Base-by-base conservation (phyloP, 2,113 vertebrate species). In the Hippolais icterina region DNA sequence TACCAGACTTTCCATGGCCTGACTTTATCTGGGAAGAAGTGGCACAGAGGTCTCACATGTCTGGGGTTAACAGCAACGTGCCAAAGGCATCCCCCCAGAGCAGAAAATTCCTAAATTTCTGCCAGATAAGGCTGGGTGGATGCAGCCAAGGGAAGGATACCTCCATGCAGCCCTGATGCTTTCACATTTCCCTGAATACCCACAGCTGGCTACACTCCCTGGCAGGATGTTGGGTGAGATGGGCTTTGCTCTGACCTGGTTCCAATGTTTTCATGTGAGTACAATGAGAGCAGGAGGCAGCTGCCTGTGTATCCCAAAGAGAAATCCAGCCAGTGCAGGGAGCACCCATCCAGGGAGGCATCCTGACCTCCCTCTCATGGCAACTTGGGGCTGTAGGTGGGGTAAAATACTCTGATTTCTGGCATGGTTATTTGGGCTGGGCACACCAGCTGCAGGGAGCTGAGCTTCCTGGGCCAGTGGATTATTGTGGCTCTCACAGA, bases 21-120 rank as follows among this genome's bases (percentile, higher is more conserved):
- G 61, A 15, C 31, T 83, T 77, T 9, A 9, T 39, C 70, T 0
- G 1, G 35, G 56, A 79, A 84, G 56, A 35, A 64, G 41, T 15
- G 6, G 11, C 3, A 2, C 5, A 1, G 14, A 70, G 39, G 16
- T 60, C 14, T 9, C 1, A 1, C 3, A 1, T 0, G 2, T 31
- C 50, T 39, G 31, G 28, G 10, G 5, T 81, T 84, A 74, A 37
- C 22, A 83, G 19, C n/a, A 25, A 44, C 11, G 12, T 64, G 57
- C 15, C 2, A 2, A 68, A 60, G 4, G 17, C 20, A 23, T 35
- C 25, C 13, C 13, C 27, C 37, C 63, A 57, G 46, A 54, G 50
- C 37, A 89, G 71, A 65, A 74, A 66, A 12, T 50, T 61, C 84
- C 72, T 17, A 15, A 69, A 41, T 17, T 37, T 14, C 46, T 77